A percentile compares a stretch with the other conserved stretches of the same genome.
Conservation (phyloP, 2,888 invertebrate species). For the Hoplodrina blanda region DNA sequence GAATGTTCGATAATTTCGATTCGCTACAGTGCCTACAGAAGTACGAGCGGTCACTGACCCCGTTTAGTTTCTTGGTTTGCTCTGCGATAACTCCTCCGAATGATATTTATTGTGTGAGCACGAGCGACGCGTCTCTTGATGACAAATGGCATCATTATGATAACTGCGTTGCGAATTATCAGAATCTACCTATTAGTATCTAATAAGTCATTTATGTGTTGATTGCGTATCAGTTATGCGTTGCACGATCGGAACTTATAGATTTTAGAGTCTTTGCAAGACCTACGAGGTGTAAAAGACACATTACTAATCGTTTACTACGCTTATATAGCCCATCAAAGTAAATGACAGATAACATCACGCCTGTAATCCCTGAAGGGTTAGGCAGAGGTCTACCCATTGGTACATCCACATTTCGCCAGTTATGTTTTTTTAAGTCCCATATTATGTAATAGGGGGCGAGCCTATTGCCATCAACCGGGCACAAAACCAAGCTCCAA, state of each 20-base stretch:
- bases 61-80: conserved; percentile 35
- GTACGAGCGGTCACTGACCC: conserved; percentile 31
- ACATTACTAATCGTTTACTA: too few relatives aligned
- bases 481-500: too few relatives aligned
- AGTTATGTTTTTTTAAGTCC: too few relatives aligned
- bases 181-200: conserved; percentile 7
- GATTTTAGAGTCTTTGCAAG: neutral
- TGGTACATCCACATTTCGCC: too few relatives aligned
- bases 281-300: neutral
- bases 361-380: too few relatives aligned
- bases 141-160: conserved; percentile 33
- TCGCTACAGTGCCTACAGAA: neutral
- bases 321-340: too few relatives aligned
- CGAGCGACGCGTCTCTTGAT: conserved; percentile 23
- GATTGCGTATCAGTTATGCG: neutral
- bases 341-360: too few relatives aligned
- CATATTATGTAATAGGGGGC: too few relatives aligned
- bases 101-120: conserved; percentile 26
- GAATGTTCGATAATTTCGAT: conserved; percentile 12
- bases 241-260: neutral
- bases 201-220: neutral
- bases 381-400: too few relatives aligned
- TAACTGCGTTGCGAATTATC: conserved; percentile 17
- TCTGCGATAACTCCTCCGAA: conserved; percentile 35
- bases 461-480: too few relatives aligned